A percentile compares a stretch with the other conserved stretches of the same genome.
Conservation (phyloP, 2,797 vertebrate species). For the Eurystomus glaucurus region DNA sequence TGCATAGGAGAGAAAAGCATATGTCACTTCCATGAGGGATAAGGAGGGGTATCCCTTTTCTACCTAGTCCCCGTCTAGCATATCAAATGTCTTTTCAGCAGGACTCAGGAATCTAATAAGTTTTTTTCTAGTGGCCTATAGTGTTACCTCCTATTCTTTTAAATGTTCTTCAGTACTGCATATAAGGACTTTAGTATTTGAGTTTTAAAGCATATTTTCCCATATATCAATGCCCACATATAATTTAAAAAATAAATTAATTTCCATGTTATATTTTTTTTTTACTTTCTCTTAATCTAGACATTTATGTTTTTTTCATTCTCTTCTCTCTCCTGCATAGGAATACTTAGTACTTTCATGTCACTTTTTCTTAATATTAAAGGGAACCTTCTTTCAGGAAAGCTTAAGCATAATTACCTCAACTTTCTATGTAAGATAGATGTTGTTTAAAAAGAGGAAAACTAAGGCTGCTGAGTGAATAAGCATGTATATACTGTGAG, state of each 20-base stretch:
- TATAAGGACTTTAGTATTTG: neutral
- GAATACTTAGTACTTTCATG: neutral
- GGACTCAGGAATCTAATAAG: neutral
- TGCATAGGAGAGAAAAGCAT: neutral
- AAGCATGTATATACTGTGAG: neutral
- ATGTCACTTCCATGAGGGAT: neutral
- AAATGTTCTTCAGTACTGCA: neutral
- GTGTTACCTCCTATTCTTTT: neutral
- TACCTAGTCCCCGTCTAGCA: neutral
- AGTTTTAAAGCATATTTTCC: neutral
- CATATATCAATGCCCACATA: neutral
- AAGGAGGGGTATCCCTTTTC: neutral
- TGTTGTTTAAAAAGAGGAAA: neutral
- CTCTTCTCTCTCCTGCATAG: neutral
- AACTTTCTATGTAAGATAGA: neutral
- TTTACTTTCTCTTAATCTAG: neutral
- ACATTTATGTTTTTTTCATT: neutral
- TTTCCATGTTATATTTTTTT: neutral
- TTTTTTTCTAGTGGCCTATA: neutral
- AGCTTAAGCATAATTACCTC: neutral
- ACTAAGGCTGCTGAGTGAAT: neutral
- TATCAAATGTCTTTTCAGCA: neutral
- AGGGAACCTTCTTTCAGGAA: neutral
- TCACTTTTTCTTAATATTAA: neutral
- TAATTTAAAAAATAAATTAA: neutral